Conservation (phyloP, 1,140 invertebrate genomes). For the Drosophila cardini region DNA sequence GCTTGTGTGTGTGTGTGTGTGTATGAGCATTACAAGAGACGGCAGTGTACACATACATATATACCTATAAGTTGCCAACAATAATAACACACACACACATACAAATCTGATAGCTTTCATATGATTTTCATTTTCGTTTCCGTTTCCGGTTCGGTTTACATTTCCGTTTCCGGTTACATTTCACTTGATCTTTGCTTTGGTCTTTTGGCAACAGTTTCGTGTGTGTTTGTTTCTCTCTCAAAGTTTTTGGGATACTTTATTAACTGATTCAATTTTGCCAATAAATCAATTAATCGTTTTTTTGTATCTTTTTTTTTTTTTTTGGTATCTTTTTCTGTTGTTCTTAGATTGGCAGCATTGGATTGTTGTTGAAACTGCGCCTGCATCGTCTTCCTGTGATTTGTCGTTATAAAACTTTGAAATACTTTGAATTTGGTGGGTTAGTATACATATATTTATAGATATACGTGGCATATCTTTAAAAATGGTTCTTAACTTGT, state of each 20-base stretch:
- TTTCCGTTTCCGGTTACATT: not conserved
- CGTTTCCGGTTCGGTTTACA: not conserved
- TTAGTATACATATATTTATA: conserved; percentile 84
- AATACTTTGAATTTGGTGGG: conserved; percentile 83
- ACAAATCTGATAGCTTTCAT: conserved; percentile 31
- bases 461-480: conserved; percentile 79
- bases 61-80: conserved; percentile 38
- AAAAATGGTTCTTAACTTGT: conserved; percentile 76
- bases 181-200: conserved; percentile 36
- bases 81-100: conserved; percentile 11
- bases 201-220: conserved; percentile 54
- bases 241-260: not conserved
- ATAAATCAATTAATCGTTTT: conserved; percentile 24
- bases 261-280: conserved; percentile 14
- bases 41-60: conserved; percentile 39
- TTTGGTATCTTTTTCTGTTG: conserved; percentile 3
- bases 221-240: not conserved
- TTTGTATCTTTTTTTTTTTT: conserved; percentile 3
- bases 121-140: not conserved
- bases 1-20: conserved; percentile 4
- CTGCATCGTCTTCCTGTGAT: conserved; percentile 21
- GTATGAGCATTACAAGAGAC: conserved; percentile 53
- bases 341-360: conserved; percentile 14
- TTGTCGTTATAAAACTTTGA: conserved; percentile 71
- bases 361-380: conserved; percentile 20